Percentiles rank a stretch among this genome's conserved stretches.
Evolutionary conservation across 2,888 invertebrate genomes (phyloP).

Genomic region (Diaphora mendica): DNA sequence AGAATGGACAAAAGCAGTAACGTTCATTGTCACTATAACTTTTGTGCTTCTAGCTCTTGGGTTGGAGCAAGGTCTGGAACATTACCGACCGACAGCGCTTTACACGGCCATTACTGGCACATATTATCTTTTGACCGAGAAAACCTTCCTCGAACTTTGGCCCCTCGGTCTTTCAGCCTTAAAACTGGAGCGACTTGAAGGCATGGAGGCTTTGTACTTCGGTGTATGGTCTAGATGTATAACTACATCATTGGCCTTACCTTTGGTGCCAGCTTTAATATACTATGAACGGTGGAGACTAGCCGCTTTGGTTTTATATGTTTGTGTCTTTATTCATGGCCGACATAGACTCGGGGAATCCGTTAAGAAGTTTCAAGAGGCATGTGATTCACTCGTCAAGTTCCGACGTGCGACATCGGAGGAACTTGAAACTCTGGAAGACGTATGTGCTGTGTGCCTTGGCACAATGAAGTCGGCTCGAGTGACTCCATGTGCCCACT

Average conservation of each 20-base stretch:
- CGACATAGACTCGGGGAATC: conserved; percentile 88
- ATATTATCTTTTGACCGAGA: conserved; percentile 91
- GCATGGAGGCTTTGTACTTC: conserved; percentile 90
- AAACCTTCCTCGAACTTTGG: conserved; percentile 89
- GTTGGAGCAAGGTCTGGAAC: conserved; percentile 90
- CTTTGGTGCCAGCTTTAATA: conserved; percentile 86
- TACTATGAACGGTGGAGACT: conserved; percentile 87
- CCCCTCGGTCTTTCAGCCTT: conserved; percentile 86
- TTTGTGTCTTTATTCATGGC: conserved; percentile 89
- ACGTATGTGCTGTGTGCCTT: conserved; percentile 93
- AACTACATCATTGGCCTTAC: conserved; percentile 85
- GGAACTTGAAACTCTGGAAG: conserved; percentile 90
- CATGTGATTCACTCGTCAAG: conserved; percentile 87
- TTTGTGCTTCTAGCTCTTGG: conserved; percentile 92
- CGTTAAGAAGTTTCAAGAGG: conserved; percentile 84
- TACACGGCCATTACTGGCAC: conserved; percentile 89
- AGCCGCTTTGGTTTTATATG: conserved; percentile 86
- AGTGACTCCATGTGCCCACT: conserved; percentile 92
- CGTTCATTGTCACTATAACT: conserved; percentile 91
- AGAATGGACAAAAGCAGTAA: conserved; percentile 93
- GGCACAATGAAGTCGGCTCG: conserved; percentile 90
- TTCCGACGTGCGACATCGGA: conserved; percentile 88
- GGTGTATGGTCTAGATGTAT: conserved; percentile 88
- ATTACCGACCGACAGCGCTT: conserved; percentile 89
- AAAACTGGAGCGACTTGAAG: conserved; percentile 88